Evolutionary conservation across 2,797 vertebrate species (phyloP).

Genomic region (Menidia menidia): DNA sequence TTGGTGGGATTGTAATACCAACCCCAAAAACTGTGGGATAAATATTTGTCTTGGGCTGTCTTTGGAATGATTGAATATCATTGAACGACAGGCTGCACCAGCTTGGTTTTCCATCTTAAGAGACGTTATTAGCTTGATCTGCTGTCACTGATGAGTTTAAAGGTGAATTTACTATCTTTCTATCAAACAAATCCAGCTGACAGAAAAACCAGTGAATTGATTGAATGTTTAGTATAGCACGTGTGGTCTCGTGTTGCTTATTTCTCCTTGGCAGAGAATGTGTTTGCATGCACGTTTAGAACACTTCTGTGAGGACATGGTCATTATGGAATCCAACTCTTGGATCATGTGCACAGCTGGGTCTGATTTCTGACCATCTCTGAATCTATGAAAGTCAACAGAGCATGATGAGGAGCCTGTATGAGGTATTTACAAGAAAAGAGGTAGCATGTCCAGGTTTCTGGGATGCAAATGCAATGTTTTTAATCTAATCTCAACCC

Average conservation of each 20-base stretch:
- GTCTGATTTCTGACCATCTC: neutral
- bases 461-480: neutral
- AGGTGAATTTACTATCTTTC: neutral
- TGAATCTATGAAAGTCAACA: neutral
- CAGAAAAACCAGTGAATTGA: neutral
- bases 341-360: conserved; percentile 1
- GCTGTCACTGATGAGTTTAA: neutral
- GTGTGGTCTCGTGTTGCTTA: neutral
- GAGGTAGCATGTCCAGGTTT: neutral
- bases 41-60: conserved; percentile 62
- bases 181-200: neutral
- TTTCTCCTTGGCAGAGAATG: neutral
- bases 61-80: conserved; percentile 59
- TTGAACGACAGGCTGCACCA: conserved; percentile 17
- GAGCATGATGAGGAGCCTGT: neutral
- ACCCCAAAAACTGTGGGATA: conserved; percentile 38
- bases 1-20: conserved; percentile 38
- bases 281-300: neutral
- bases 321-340: neutral
- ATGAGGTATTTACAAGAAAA: too few species aligned
- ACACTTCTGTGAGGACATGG: neutral
- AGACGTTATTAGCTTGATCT: neutral
- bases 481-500: neutral
- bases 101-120: conserved; percentile 23
- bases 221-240: neutral